Base-by-base conservation (phyloP, 2,888 invertebrate species). In the Pristionchus mayeri region DNA sequence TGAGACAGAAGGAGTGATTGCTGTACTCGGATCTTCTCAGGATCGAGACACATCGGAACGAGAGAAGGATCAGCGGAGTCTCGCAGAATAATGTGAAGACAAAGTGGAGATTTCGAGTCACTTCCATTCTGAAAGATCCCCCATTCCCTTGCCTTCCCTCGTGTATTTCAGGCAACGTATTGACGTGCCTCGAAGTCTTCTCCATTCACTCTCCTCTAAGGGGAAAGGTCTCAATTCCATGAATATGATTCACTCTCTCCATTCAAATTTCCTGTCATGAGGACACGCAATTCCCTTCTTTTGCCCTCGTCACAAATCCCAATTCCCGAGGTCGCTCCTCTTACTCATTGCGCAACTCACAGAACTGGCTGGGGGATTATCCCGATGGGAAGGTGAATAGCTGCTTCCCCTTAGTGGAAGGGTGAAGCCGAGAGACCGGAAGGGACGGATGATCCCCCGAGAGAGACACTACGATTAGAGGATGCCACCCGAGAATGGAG, bases 241-340 rank as follows among this genome's bases (percentile, higher is more conserved):
- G 40, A 67, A 63, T 34, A 30, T 34, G 16, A 3, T 30, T n/a
- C n/a, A n/a, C 44, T 44, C 44, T 67, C 11, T 30, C 27, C 67
- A 37, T 67, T 67, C 37, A 67, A 27, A 30, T 67, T 6, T n/a
- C 40, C 37, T 34, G 67, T 37, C 67, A 37, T 30, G 24, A 30
- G 60, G 16, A 57, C 60, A 60, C 27, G 27, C 60, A 24, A 60
- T n/a, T 30, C 24, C 30, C 60, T 60, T 27, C 27, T 27, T 27
- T 9, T 60, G 21, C 11, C 60, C 60, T 67, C n/a, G 11, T 67
- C 34, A 67, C 37, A 60, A 37, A 34, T 67, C 67, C 67, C 67
- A 67, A 67, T 67, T 67, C 67, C 67, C 67, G 67, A 67, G 67
- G 67, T 67, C 67, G 67, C 18, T 21, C 24, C 63, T 63, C 63